Base-by-base conservation (phyloP, 2,888 invertebrate genomes). In the Drosophila macrospina region DNA sequence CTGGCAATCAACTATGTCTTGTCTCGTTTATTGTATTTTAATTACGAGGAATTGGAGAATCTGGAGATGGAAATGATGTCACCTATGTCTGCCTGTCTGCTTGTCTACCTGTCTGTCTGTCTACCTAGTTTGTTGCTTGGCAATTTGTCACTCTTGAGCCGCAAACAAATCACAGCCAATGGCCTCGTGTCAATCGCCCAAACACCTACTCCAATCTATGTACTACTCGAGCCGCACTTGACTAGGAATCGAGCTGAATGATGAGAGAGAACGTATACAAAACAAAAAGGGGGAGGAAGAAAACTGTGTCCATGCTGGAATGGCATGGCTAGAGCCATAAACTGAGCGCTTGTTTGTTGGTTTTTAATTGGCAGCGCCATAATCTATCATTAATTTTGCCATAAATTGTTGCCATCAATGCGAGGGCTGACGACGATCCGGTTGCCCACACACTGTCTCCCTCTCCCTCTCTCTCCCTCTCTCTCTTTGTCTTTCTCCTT, bases 351-450 rank as follows among this genome's bases (percentile, higher is more conserved):
- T 85, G 85, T 85, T 85, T 85, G 85, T 85, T 85, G 86, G 88
- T 87, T 85, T 85, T 85, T 85, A 85, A 85, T 85, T 85, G 88
- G 84, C 84, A 85, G 88, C 84, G 70, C 84, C 88, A 87, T 85
- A 85, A 85, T 85, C 85, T 85, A 87, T 87, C 88, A 85, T 85
- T 85, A 87, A 87, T 85, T 85, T 85, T 86, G 78, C 85, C 83
- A 85, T 85, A 85, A 85, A 85, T 85, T 87, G 83, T 81, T 84
- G 74, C 87, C 77, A 86, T 83, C 83, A 86, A 79, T 86, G 77
- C 87, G 76, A 76, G 85, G 78, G 84, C 81, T 81, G 84, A 70
- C 76, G 83, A 78, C 79, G 82, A 81, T 83, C 85, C 83, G 83
- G 79, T 77, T 84, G 81, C 76, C 73, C 24, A 71, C 77, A 76